Conservation (phyloP, 2,113 vertebrate species). For the Datnioides undecimradiatus region DNA sequence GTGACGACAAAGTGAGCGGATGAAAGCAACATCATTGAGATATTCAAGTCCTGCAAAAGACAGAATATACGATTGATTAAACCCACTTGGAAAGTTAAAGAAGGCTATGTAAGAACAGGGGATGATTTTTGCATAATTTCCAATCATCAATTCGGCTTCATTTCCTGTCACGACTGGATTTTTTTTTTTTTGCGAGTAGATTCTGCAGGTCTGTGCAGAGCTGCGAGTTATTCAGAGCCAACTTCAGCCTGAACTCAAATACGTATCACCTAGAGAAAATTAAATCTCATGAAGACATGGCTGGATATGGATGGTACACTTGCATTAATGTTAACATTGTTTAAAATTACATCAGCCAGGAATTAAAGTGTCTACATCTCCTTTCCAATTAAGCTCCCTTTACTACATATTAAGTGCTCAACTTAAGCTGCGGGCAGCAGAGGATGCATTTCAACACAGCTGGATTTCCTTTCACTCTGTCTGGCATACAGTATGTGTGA, state of each 20-base stretch:
- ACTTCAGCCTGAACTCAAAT: conserved; percentile 43
- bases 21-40: neutral
- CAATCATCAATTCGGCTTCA: neutral
- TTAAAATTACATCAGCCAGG: conserved; percentile 63
- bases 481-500: conserved; percentile 60
- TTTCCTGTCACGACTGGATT: conserved; percentile 16
- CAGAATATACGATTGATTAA: neutral
- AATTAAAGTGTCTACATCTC: conserved; percentile 64
- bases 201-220: neutral
- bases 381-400: conserved; percentile 70
- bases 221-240: conserved; percentile 19
- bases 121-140: neutral
- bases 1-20: neutral
- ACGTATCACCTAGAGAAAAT: conserved; percentile 59
- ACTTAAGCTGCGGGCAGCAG: conserved; percentile 61
- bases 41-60: neutral
- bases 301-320: conserved; percentile 65
- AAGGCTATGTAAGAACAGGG: neutral
- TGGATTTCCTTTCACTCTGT: conserved; percentile 64
- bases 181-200: conserved; percentile 20
- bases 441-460: conserved; percentile 63
- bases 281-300: conserved; percentile 59
- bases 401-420: conserved; percentile 68
- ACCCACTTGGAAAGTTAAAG: conserved; percentile 12
- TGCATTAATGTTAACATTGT: conserved; percentile 75